phyloP scores from a whole-genome alignment of 2,888 invertebrate species.

The Junonia oenone region DNA sequence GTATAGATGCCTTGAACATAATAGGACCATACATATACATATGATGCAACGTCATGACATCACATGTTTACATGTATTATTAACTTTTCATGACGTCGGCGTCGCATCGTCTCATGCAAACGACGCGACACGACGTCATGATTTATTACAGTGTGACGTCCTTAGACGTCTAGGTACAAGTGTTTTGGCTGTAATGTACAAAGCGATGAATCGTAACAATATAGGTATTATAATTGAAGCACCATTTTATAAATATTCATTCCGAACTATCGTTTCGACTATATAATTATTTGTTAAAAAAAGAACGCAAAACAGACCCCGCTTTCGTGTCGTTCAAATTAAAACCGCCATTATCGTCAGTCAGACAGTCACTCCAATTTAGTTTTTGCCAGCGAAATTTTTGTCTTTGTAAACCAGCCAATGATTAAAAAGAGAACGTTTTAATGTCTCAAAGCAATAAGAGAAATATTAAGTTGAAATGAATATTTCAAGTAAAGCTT shows the following conservation, averaged over 20 bases:
- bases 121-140: too few relatives aligned
- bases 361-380: conserved; percentile 2
- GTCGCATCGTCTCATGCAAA: too few relatives aligned
- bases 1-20: too few relatives aligned
- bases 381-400: background rate
- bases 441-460: background rate
- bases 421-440: conserved; percentile 1
- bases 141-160: too few relatives aligned
- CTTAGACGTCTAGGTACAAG: too few relatives aligned
- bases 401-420: background rate
- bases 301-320: background rate
- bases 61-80: too few relatives aligned
- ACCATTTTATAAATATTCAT: background rate
- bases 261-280: background rate
- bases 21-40: too few relatives aligned
- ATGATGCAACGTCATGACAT: too few relatives aligned
- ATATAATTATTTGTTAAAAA: background rate
- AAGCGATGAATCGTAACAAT: too few relatives aligned
- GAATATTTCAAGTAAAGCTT: conserved; percentile 1
- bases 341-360: background rate
- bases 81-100: too few relatives aligned
- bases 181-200: too few relatives aligned
- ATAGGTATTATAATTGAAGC: too few relatives aligned
- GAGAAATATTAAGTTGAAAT: conserved; percentile 5
- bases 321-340: background rate